These are phyloP conservation scores for Pinna nobilis DNA, from an alignment of 1,140 invertebrate genomes.

Conservation along the genomic window DNA sequence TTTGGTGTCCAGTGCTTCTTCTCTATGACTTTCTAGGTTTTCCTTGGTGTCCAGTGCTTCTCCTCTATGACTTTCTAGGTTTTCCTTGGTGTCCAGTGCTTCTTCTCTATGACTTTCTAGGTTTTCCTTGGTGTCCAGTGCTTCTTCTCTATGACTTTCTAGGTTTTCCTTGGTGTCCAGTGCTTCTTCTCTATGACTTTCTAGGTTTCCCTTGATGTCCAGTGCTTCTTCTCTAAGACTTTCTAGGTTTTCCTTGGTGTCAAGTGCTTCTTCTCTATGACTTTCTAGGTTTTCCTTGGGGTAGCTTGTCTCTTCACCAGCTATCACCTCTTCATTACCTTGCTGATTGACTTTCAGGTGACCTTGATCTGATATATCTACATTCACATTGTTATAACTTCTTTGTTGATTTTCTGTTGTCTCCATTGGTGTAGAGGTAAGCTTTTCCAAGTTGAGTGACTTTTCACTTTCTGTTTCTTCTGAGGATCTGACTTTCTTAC, in stretches of 20 bases:
- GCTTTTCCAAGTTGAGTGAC: no score
- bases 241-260: constrained; percentile 13
- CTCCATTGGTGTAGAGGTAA: no score
- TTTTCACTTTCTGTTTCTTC: no score
- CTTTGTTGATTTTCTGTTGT: no score
- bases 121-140: neutral
- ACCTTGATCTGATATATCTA: neutral
- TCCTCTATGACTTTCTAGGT: neutral
- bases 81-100: neutral
- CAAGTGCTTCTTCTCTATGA: constrained; percentile 43
- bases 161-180: constrained; percentile 19
- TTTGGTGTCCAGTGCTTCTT: neutral
- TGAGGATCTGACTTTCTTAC: no score
- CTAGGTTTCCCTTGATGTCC: constrained; percentile 12
- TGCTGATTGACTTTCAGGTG: neutral
- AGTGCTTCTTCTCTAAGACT: neutral
- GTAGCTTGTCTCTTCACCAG: neutral
- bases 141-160: constrained; percentile 17
- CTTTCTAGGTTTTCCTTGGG: constrained; percentile 3
- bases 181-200: constrained; percentile 42
- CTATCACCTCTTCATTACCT: neutral
- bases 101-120: neutral
- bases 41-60: neutral
- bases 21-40: neutral
- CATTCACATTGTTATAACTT: neutral